Percentiles rank a stretch among this genome's conserved stretches.
Evolutionary conservation across 2,888 invertebrate species (phyloP).

Genomic region (Erebia aethiops): DNA sequence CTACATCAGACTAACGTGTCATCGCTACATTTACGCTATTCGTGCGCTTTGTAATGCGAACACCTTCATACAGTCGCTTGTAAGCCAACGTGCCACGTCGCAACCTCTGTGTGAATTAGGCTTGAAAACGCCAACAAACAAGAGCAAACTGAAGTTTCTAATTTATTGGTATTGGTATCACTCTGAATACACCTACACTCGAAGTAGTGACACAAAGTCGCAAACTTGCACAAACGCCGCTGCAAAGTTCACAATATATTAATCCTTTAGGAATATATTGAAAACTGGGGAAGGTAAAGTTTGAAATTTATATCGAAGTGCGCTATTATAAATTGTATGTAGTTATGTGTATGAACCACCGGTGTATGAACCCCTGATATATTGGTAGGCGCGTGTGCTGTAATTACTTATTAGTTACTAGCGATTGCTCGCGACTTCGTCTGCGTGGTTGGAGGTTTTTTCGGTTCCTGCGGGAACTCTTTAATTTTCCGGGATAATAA

Average conservation of each 20-base stretch:
- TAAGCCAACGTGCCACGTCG: neutral
- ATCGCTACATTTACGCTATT: no score
- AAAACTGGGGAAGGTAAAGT: neutral
- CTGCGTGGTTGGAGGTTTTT: no score
- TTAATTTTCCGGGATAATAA: no score
- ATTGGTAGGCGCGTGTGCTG: no score
- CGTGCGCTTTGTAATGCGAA: no score
- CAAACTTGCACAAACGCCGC: constrained; percentile 8
- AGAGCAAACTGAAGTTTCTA: constrained; percentile 10
- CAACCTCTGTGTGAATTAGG: neutral
- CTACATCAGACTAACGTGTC: no score
- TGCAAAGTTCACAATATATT: constrained; percentile 13
- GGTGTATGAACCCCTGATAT: no score
- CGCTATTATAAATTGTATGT: neutral
- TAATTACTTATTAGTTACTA: no score
- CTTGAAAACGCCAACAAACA: constrained; percentile 2
- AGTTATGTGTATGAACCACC: no score
- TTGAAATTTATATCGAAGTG: constrained; percentile 4
- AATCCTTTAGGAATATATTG: constrained; percentile 4
- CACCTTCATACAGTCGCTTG: no score
- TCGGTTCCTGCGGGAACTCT: no score
- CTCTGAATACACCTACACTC: constrained; percentile 2
- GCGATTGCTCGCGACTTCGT: no score
- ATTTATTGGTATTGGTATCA: constrained; percentile 18
- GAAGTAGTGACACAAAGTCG: constrained; percentile 3